Evolutionary conservation across 2,797 vertebrate species (phyloP).

Genomic region (Denticeps clupeoides): DNA sequence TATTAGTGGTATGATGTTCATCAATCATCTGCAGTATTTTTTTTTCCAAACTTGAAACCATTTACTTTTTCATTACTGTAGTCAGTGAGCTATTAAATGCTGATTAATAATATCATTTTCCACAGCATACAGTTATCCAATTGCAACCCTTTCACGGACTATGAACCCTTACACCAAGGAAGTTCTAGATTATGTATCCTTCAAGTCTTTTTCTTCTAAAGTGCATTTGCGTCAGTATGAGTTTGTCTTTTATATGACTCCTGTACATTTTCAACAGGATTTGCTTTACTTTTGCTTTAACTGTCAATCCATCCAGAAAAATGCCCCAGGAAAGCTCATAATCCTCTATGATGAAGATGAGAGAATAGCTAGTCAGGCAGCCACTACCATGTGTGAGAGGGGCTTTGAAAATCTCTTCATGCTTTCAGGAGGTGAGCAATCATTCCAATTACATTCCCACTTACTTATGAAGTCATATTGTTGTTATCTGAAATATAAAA

Average conservation of each 20-base stretch:
- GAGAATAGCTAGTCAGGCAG: conserved; percentile 76
- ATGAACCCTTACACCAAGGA: conserved; percentile 86
- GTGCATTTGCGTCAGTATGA: neutral
- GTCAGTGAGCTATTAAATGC: neutral
- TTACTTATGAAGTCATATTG: neutral
- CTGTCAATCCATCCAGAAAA: conserved; percentile 62
- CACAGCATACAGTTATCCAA: conserved; percentile 79
- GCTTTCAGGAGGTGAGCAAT: conserved; percentile 78
- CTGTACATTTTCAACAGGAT: too few species aligned
- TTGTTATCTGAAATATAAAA: neutral
- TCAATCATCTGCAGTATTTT: neutral
- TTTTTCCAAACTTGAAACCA: neutral
- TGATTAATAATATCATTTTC: neutral
- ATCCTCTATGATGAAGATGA: conserved; percentile 91
- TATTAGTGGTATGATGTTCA: conserved; percentile 63
- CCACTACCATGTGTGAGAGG: conserved; percentile 85
- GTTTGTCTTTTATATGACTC: neutral
- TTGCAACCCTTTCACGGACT: conserved; percentile 70
- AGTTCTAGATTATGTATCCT: conserved; percentile 92
- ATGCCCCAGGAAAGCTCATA: conserved; percentile 78
- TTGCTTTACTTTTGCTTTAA: conserved; percentile 43
- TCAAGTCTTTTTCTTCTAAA: conserved; percentile 19
- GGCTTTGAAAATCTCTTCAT: conserved; percentile 93
- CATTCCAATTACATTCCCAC: neutral
- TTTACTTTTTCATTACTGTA: neutral